Conservation (phyloP, 2,797 vertebrate genomes). For the Crocodylus rhombifer region DNA sequence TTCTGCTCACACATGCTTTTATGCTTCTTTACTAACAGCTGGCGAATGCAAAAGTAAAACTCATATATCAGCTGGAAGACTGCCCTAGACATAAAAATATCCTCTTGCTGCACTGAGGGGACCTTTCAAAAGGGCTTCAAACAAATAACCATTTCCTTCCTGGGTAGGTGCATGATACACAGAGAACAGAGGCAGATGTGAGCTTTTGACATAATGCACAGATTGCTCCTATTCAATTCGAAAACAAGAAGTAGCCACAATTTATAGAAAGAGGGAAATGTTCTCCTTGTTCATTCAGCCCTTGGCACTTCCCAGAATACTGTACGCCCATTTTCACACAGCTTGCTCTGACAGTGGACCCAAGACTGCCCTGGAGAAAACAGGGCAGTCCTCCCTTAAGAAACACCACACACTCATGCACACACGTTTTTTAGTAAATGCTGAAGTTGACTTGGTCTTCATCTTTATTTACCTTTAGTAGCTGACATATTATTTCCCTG, state of each 20-base stretch:
- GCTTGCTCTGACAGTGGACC: neutral
- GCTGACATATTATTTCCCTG: too few species aligned
- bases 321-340: neutral
- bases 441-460: too few species aligned
- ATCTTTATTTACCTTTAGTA: too few species aligned
- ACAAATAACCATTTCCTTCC: neutral
- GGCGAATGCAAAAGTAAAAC: neutral
- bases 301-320: neutral
- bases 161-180: neutral
- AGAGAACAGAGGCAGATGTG: neutral
- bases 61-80: constrained; percentile 11
- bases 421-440: too few species aligned
- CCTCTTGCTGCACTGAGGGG: neutral
- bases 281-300: neutral
- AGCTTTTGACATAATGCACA: neutral
- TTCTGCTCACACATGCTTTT: neutral
- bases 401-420: too few species aligned
- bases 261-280: neutral
- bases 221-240: neutral
- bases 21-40: neutral
- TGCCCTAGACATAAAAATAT: neutral
- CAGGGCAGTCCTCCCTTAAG: neutral
- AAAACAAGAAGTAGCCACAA: neutral
- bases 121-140: neutral
- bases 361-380: accelerated